These are phyloP conservation scores for Hypomecis punctinalis DNA, from an alignment of 2,888 invertebrate genomes.

Conservation along the genomic window DNA sequence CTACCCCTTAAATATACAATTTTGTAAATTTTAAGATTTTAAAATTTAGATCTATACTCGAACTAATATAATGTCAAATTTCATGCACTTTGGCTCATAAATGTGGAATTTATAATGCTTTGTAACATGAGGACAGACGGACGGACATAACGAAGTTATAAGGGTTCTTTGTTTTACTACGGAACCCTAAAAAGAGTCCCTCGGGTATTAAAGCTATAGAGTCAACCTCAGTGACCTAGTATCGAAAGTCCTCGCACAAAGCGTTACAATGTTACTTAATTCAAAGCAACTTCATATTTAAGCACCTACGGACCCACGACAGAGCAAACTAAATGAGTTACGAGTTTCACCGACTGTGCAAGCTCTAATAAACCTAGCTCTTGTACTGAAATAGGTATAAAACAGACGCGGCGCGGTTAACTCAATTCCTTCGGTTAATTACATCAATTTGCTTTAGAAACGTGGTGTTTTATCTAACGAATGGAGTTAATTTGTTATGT, in stretches of 20 bases:
- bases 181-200: too few relatives aligned
- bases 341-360: conserved; percentile 26
- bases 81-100: too few relatives aligned
- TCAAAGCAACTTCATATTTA: conserved; percentile 10
- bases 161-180: too few relatives aligned
- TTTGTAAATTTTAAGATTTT: too few relatives aligned
- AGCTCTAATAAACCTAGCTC: conserved; percentile 49
- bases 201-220: not conserved
- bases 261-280: conserved; percentile 16
- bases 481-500: conserved; percentile 14
- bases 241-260: not conserved
- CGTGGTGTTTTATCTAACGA: conserved; percentile 5
- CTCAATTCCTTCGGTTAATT: conserved; percentile 46
- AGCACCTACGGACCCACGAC: conserved; percentile 7
- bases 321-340: conserved; percentile 33
- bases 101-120: too few relatives aligned
- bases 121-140: too few relatives aligned
- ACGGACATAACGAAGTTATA: too few relatives aligned
- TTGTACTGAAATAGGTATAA: conserved; percentile 35
- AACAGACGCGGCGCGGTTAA: conserved; percentile 37
- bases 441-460: conserved; percentile 26
- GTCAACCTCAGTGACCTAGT: not conserved
- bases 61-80: too few relatives aligned
- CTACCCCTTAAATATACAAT: too few relatives aligned
- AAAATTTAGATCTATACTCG: too few relatives aligned